Evolutionary conservation across 2,113 vertebrate genomes (phyloP).

Genomic region (Lonchura striata): DNA sequence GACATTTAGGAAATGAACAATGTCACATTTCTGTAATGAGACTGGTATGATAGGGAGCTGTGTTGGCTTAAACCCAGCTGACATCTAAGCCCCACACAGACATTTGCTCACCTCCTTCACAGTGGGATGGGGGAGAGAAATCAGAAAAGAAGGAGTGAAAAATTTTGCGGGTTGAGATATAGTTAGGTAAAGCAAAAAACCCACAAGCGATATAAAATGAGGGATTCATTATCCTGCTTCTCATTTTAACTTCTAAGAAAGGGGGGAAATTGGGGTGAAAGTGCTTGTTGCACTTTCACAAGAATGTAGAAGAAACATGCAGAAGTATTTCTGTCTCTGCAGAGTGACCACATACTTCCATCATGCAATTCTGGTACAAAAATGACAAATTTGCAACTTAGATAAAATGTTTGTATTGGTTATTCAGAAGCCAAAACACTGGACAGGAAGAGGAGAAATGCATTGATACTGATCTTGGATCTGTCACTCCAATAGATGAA

Average conservation of each 20-base stretch:
- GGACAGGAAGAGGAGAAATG: background rate
- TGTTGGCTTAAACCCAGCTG: background rate
- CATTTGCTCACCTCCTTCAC: accelerated
- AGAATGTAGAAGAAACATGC: background rate
- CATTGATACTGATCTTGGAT: background rate
- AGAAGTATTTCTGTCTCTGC: background rate
- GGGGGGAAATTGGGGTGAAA: background rate
- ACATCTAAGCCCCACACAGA: background rate
- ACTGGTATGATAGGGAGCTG: background rate
- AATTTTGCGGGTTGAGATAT: background rate
- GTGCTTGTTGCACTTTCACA: background rate
- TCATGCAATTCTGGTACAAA: background rate
- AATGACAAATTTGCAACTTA: background rate
- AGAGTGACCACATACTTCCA: background rate
- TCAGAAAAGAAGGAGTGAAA: background rate
- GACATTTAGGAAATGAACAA: background rate
- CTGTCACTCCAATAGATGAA: background rate
- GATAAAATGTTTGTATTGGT: background rate
- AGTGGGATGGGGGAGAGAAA: background rate
- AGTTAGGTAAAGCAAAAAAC: background rate
- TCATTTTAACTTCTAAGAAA: background rate
- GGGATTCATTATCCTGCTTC: background rate
- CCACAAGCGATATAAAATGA: background rate
- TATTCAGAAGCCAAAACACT: background rate
- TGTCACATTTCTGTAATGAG: background rate